Evolutionary conservation across 2,113 vertebrate species (phyloP), one percentile per base, ranked within the genome.

Genomic region (Myrmecobius fasciatus): DNA sequence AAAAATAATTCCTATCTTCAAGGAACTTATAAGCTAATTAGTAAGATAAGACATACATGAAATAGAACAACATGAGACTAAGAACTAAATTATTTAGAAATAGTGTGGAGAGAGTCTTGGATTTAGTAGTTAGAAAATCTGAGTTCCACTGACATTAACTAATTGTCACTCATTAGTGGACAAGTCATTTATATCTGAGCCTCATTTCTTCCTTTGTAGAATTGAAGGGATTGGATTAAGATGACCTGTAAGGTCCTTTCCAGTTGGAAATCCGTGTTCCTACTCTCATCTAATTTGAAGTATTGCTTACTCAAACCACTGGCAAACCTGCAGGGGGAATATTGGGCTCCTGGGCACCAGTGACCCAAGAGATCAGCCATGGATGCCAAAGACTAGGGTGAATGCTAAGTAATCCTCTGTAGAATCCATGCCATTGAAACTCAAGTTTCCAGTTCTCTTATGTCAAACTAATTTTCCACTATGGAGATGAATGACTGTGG

Each of bases 401-500:
- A 89, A 91, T 36, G 12, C 14, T 46, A 94, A 48, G 9, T n/a
- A 25, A 28, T 92, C 91, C 75, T 24, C 90, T 95, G 89, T 17
- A 25, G 92, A 75, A 10, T 54, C 60, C 67, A 83, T 90, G 93
- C 8, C 53, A 1, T 53, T 53, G 53, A 25, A 43, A 54, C 46
- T 49, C 93, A 60, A 36, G n/a, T 96, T 93, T 31, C 97, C 93
- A 25, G 52, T 52, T 49, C n/a, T 90, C 89, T 96, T 89, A 89
- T 94, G 91, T 95, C 95, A 95, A 91, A 28, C 91, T 92, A 53
- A 94, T 51, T 96, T 96, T 95, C 94, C 89, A 94, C 54, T 60
- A 46, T 53, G 46, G 67, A 96, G 95, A 96, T 92, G 56, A 91
- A 96, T 94, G 90, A 56, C 91, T 95, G 95, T 95, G 95, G 93